These are phyloP conservation scores for Pao palembangensis DNA, from an alignment of 2,113 vertebrate genomes.

Conservation along the genomic window DNA sequence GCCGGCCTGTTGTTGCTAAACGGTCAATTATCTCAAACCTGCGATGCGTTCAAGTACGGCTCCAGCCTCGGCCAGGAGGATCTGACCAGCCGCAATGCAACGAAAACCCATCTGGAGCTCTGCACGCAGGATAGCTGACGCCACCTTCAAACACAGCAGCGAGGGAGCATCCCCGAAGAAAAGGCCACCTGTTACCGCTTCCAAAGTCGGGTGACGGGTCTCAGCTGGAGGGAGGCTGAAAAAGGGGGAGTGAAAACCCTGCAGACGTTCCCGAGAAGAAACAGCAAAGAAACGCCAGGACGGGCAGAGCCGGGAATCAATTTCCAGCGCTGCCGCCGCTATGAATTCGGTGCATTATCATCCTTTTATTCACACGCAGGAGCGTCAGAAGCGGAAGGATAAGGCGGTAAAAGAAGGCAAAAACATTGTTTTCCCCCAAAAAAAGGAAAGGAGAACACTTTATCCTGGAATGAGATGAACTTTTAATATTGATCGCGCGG, in stretches of 20 bases:
- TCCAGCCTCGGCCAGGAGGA: constrained; percentile 24
- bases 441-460: constrained; percentile 38
- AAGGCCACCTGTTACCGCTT: constrained; percentile 44
- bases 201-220: constrained; percentile 12
- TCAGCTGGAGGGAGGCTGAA: too few species aligned
- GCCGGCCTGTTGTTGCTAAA: constrained; percentile 50
- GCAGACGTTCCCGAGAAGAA: constrained; percentile 30
- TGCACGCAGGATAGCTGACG: constrained; percentile 39
- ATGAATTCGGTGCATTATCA: background rate
- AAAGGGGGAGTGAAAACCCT: background rate
- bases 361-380: background rate
- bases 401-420: background rate
- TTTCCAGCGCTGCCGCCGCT: background rate
- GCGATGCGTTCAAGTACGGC: constrained; percentile 43
- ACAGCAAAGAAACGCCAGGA: constrained; percentile 8
- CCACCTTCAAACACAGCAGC: constrained; percentile 37
- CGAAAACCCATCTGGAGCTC: constrained; percentile 28
- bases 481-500: constrained; percentile 42
- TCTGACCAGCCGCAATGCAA: constrained; percentile 3
- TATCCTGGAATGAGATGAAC: constrained; percentile 32
- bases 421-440: background rate
- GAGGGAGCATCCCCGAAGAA: constrained; percentile 51
- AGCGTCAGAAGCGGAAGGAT: constrained; percentile 1
- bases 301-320: constrained; percentile 1
- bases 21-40: constrained; percentile 46